These are phyloP conservation scores for Illadopsis cleaveri DNA, from an alignment of 2,113 vertebrate species.

Conservation along the genomic window DNA sequence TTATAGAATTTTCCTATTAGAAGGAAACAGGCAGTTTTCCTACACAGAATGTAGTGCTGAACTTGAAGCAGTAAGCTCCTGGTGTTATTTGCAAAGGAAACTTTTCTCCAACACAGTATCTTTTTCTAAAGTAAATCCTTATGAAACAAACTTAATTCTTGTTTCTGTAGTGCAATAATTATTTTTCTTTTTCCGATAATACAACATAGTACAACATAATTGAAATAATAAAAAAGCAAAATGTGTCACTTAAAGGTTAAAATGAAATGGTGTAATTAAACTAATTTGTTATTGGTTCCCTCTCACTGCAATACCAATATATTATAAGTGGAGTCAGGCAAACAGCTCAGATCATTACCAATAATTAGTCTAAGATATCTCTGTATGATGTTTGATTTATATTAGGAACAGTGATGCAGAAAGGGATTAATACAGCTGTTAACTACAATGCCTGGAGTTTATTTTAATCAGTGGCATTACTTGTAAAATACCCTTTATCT, in stretches of 20 bases:
- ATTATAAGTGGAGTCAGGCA: background rate
- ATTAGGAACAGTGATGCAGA: conserved; percentile 22
- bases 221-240: background rate
- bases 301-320: background rate
- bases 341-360: conserved; percentile 1
- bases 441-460: background rate
- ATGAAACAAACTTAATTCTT: background rate
- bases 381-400: conserved; percentile 12
- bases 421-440: conserved; percentile 51
- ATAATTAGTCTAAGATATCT: conserved; percentile 15
- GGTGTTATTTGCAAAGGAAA: background rate
- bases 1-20: background rate
- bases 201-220: background rate
- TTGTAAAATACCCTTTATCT: background rate
- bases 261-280: background rate
- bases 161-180: background rate
- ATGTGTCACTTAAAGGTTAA: background rate
- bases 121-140: background rate
- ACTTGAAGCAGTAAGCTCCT: background rate
- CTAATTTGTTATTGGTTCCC: background rate
- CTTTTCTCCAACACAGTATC: background rate
- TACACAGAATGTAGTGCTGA: background rate
- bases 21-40: background rate
- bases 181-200: background rate
- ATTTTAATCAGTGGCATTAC: background rate